Base-by-base conservation (phyloP, 2,888 invertebrate genomes). In the Synergus itoensis region DNA sequence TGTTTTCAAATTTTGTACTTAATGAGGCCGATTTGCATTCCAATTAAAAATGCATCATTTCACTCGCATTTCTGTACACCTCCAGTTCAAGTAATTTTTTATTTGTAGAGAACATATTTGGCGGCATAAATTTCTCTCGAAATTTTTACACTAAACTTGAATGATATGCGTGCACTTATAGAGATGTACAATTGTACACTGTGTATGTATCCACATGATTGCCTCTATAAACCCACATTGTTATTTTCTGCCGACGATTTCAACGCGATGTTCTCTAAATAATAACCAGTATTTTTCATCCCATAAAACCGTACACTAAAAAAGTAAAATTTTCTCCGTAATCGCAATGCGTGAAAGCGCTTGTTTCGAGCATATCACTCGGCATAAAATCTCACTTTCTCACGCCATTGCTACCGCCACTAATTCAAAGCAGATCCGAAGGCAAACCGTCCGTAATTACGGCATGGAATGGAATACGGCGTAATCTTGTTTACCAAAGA, bases 1-100 rank as follows among this genome's bases (percentile, higher is more conserved):
- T 28, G 57, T 57, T 57, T 57, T 76, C 45, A 48, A 16, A 62
- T 78, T 76, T 84, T 64, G 86, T 87, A 81, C 83, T 28, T 28
- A 28, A 28, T 28, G 84, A 84, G 84, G 82, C 82, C 82, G 5
- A 36, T 5, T 36, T 36, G 36, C 36, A 36, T 36, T 7, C 36
- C 36, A 36, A 36, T 36, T 36, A 36, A 36, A 5, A 36, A 36
- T 36, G 36, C 5, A 36, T 0, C 36, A 5, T 36, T 36, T 36
- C 36, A 36, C 36, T 36, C 36, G 36, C 36, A 36, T 36, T 36
- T 36, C 36, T 36, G 36, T 36, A 36, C 36, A 36, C 36, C 36
- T 5, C 5, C 36, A 36, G 36, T 36, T 36, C 36, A 36, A 36
- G 36, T 36, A 36, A 36, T 36, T 36, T 36, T 36, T 7, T 36